These are phyloP conservation scores for Toxotes jaculatrix DNA, from an alignment of 2,113 vertebrate genomes.

Conservation along the genomic window DNA sequence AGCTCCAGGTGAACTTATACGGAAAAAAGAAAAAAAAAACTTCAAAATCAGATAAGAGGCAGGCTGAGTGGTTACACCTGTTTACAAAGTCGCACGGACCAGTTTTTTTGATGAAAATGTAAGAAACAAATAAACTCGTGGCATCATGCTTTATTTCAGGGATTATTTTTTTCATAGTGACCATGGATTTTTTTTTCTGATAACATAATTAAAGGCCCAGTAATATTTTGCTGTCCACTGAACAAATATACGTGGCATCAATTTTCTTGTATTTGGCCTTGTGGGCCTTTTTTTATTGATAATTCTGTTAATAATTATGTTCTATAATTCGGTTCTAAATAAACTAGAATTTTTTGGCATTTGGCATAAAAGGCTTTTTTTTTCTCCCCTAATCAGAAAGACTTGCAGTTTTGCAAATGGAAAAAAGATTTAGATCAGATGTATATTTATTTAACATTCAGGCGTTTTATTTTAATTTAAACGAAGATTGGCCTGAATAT, in stretches of 20 bases:
- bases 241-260: neutral
- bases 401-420: neutral
- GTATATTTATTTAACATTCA: neutral
- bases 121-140: neutral
- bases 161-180: neutral
- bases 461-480: neutral
- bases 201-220: neutral
- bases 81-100: neutral
- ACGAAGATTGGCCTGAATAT: neutral
- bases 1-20: neutral
- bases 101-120: neutral
- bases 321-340: neutral
- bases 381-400: neutral
- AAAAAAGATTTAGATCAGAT: neutral
- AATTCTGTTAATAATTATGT: neutral
- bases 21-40: neutral
- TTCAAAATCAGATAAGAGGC: neutral
- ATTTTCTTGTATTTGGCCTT: constrained; percentile 43
- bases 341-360: neutral
- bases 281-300: constrained; percentile 42
- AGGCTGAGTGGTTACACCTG: neutral
- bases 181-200: neutral
- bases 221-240: neutral
- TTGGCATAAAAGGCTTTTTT: neutral
- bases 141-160: neutral